Evolutionary conservation across 2,888 invertebrate genomes (phyloP), one percentile per base, ranked within the genome.

Genomic region (Lamellibrachia satsuma): DNA sequence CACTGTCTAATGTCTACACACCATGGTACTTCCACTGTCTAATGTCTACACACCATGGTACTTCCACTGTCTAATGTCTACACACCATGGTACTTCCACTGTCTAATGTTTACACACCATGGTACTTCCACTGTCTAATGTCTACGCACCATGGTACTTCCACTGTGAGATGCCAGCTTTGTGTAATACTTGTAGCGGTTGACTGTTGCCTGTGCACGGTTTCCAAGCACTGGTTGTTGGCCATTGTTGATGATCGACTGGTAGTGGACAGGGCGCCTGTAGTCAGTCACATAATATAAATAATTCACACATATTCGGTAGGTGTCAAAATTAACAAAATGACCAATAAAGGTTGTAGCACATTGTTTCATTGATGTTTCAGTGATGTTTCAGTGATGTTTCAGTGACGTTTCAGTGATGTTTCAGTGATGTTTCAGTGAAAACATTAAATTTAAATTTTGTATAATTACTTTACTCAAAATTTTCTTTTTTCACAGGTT

Each of bases 101-200:
- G 39, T 39, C 39, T 39, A 39, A 39, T 39, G 39, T 39, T 1
- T 39, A 39, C 39, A 39, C 39, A 39, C 39, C 39, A 39, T 39
- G 39, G 39, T 91, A n/a, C 52, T 11, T 91, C 52, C 22, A 15
- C 4, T 91, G 39, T 91, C 15, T 15, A 6, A 7, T 39, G 11
- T 11, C 27, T 7, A 93, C 93, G 15, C 52, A 93, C 93, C 57
- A 93, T 55, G 51, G 60, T 57, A 92, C 94, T 95, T 51, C 95
- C 94, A 91, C 94, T 93, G 90, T 95, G 95, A n/a, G 95, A 95
- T 27, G 95, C 95, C 92, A 96, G 95, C 90, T 94, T 94, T 92
- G 93, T 95, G 94, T 96, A 96, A 94, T 96, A 96, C 93, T 95
- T 95, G 94, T 96, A 96, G 91, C 96, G 93, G 92, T 94, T 95